phyloP scores from a whole-genome alignment of 2,113 vertebrate genomes.

The Microcebus griseorufus region DNA sequence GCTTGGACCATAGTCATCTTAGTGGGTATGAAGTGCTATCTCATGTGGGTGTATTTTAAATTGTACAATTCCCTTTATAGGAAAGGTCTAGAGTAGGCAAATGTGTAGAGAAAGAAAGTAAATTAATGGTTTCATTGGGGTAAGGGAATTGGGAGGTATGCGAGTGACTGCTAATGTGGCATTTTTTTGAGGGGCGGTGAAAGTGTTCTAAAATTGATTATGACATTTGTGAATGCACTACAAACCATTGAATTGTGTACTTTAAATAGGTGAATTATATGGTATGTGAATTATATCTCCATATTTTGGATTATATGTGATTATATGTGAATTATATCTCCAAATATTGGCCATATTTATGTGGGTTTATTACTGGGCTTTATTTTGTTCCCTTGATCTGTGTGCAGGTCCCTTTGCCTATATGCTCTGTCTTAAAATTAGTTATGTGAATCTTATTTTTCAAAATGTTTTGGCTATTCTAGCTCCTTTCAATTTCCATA shows the following conservation, averaged over 20 bases:
- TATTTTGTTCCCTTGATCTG: not conserved
- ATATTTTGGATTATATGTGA: not conserved
- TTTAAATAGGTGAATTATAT: not conserved
- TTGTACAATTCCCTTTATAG: not conserved
- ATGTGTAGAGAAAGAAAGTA: not conserved
- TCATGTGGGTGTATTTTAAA: not conserved
- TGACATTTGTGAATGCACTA: not conserved
- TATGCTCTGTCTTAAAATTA: not conserved
- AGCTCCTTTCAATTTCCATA: not conserved
- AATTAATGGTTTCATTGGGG: not conserved
- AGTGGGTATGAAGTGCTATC: not conserved
- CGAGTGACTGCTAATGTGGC: not conserved
- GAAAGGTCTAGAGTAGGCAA: not conserved
- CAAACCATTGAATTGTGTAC: not conserved
- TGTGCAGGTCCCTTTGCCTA: not conserved
- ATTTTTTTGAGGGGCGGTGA: not conserved
- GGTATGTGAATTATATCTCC: not conserved
- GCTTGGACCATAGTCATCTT: not conserved
- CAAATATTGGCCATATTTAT: not conserved
- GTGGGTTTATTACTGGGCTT: not conserved
- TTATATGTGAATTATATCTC: not conserved
- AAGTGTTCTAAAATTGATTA: not conserved
- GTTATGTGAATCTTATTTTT: not conserved
- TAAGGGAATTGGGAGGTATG: not conserved
- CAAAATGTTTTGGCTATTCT: not conserved